These are phyloP conservation scores for Andrena trimmerana DNA, from an alignment of 2,888 invertebrate species.

Conservation along the genomic window DNA sequence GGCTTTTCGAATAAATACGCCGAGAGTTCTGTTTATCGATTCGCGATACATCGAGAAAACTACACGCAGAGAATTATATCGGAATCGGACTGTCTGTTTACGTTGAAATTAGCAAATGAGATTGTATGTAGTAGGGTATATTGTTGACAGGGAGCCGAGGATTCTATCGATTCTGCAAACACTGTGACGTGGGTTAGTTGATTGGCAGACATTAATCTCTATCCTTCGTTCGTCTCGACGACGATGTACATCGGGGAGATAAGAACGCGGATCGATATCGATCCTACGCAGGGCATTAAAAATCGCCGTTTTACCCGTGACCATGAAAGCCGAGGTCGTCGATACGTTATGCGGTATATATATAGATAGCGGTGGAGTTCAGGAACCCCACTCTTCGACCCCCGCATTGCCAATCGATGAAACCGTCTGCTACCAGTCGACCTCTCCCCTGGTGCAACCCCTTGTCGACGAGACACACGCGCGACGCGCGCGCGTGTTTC, in stretches of 20 bases:
- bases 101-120: not conserved
- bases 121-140: not conserved
- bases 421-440: conserved; percentile 76
- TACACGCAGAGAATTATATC: not conserved
- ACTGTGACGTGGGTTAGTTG: not conserved
- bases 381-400: conserved; percentile 70
- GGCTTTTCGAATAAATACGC: conserved; percentile 43
- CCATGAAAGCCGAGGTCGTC: conserved; percentile 69
- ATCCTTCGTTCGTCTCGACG: not conserved
- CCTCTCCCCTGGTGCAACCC: conserved; percentile 66
- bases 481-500: conserved; percentile 39
- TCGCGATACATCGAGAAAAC: conserved; percentile 10
- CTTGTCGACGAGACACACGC: conserved; percentile 41
- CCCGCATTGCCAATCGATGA: conserved; percentile 78
- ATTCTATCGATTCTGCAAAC: not conserved
- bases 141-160: not conserved
- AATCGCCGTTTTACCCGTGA: conserved; percentile 66
- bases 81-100: not conserved
- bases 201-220: not conserved
- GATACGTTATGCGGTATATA: conserved; percentile 59
- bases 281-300: conserved; percentile 38
- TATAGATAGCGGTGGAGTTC: conserved; percentile 65
- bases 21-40: conserved; percentile 37
- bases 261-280: not conserved
- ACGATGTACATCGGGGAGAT: not conserved